Percentiles rank a stretch among this genome's conserved stretches.
These are phyloP conservation scores for Lucilia sericata DNA, from an alignment of 1,140 invertebrate species.

Conservation along the genomic window DNA sequence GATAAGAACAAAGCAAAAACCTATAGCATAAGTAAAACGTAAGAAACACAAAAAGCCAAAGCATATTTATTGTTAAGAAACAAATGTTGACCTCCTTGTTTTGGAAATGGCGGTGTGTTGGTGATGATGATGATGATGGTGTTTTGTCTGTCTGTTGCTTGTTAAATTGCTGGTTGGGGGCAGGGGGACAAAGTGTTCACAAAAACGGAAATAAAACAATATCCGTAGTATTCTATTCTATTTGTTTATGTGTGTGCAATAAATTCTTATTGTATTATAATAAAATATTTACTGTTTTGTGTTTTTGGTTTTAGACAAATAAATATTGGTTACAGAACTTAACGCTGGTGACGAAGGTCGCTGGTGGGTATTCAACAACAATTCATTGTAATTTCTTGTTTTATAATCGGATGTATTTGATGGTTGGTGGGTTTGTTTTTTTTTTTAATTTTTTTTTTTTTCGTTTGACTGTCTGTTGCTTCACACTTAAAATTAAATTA, in stretches of 20 bases:
- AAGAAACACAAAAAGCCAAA: slow-evolving; percentile 1
- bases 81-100: not conserved
- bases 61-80: not conserved
- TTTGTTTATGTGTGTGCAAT: not conserved
- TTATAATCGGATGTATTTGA: too few relatives aligned
- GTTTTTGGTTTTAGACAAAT: slow-evolving; percentile 5
- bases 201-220: slow-evolving; percentile 20
- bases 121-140: not conserved
- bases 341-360: not conserved
- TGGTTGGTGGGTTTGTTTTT: too few relatives aligned
- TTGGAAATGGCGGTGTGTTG: not conserved
- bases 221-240: not conserved
- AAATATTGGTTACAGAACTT: not conserved
- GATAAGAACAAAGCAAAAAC: not conserved
- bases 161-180: not conserved
- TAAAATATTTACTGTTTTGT: too few relatives aligned
- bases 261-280: not conserved
- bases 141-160: not conserved
- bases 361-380: too few relatives aligned
- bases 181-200: not conserved
- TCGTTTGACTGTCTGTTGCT: not conserved
- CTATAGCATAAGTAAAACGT: not conserved
- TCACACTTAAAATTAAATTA: slow-evolving; percentile 8
- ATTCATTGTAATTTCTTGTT: too few relatives aligned
- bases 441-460: too few relatives aligned